Base-by-base conservation (phyloP, 2,113 vertebrate genomes). In the Meles meles region DNA sequence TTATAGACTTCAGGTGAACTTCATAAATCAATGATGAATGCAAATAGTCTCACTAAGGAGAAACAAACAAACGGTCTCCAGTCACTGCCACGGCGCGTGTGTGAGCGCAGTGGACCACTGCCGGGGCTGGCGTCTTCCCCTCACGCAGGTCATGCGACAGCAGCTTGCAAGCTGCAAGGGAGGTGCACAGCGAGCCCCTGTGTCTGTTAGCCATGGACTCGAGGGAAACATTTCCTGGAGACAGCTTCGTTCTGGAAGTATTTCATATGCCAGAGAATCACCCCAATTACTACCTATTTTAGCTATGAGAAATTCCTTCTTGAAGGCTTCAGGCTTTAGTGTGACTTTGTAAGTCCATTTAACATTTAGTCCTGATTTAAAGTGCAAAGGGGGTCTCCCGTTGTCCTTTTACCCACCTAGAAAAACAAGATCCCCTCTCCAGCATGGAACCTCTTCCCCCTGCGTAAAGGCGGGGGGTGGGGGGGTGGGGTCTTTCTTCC, bases 31-130 rank as follows among this genome's bases (percentile, higher is more conserved):
- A 42, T 59, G 47, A 86, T 49, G 57, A 31, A 42, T 80, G 44
- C 17, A 88, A 69, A 83, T 20, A 42, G 0, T 74, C 59, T 81
- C 79, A 34, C 34, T 31, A 39, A 14, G n/a, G 72, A 94, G 47
- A 90, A 86, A 81, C 39, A 92, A 42, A 61, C 47, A 42, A 49
- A 83, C 8, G 49, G 6, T 76, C 6, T 47, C 57, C 39, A 1
- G n/a, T 42, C 3, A 4, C 18, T 42, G 20, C 80, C 37, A 37
- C 0, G 31, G 25, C 2, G 0, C 21, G 34, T 37, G 57, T 34
- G 25, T 63, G 55, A 34, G 71, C 0, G 1, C 13, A 1, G 29
- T 1, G 21, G 21, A 57, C n/a, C 0, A 6, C 63, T 49, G 39
- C 15, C 31, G 29, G 3, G 31, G 69, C 21, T 27, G 8, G 29